Percentiles rank a stretch among this genome's conserved stretches.
Conservation (phyloP, 2,888 invertebrate genomes). For the Holacanthella duospinosa region DNA sequence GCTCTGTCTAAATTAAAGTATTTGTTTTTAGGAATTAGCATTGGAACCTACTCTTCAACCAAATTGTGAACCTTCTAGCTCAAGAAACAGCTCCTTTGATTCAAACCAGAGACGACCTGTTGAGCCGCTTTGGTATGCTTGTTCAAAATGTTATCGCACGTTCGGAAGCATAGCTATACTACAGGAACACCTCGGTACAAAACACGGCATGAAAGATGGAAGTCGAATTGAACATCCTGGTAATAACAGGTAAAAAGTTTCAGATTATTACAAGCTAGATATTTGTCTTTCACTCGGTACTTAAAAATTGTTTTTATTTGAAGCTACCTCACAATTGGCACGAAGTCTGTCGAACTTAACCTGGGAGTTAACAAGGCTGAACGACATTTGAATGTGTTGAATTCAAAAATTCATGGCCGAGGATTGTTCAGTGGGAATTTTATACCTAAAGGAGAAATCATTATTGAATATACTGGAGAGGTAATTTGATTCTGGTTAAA, state of each 20-base stretch:
- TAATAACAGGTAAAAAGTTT: neutral
- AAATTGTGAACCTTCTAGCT: too few species aligned
- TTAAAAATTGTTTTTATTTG: too few species aligned
- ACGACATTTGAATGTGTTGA: conserved; percentile 9
- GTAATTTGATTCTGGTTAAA: neutral
- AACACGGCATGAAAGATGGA: neutral
- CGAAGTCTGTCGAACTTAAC: neutral
- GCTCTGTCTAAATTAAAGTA: too few species aligned
- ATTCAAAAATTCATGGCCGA: conserved; percentile 10
- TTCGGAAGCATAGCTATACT: neutral
- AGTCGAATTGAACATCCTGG: neutral
- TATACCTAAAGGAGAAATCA: conserved; percentile 7
- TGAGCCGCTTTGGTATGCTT: neutral
- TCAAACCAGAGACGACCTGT: neutral
- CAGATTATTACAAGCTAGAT: too few species aligned
- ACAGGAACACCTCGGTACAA: neutral
- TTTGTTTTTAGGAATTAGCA: neutral
- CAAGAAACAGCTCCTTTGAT: neutral
- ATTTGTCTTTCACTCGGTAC: too few species aligned
- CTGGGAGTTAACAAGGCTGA: neutral
- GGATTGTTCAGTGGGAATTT: conserved; percentile 7
- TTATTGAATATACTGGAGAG: conserved; percentile 11
- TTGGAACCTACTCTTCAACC: neutral
- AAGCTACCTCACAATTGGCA: neutral
- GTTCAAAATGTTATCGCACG: neutral